Conservation (phyloP, 1,140 invertebrate genomes). For the Homarus americanus region DNA sequence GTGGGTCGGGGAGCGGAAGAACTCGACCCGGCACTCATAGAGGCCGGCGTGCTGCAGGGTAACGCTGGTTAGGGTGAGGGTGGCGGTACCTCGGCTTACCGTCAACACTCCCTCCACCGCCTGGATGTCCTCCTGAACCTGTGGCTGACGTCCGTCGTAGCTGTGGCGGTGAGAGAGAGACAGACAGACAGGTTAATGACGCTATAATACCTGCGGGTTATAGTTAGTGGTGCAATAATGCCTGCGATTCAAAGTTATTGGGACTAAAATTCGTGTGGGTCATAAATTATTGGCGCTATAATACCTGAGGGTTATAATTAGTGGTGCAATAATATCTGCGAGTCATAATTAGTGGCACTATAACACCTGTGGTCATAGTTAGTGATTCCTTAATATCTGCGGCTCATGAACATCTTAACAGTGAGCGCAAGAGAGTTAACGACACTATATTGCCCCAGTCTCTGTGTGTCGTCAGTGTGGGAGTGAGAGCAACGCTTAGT, state of each 20-base stretch:
- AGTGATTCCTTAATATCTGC: too few species aligned
- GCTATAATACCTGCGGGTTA: too few species aligned
- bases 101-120: slow-evolving; percentile 21
- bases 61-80: slow-evolving; percentile 13
- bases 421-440: too few species aligned
- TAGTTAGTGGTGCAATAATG: not conserved
- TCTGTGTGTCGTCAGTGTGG: too few species aligned
- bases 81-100: not conserved
- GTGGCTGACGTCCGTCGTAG: slow-evolving; percentile 44
- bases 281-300: not conserved
- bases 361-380: too few species aligned
- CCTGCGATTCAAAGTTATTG: not conserved
- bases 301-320: not conserved
- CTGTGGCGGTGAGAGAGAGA: not conserved
- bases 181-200: not conserved
- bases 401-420: too few species aligned
- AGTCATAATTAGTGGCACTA: not conserved
- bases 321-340: not conserved
- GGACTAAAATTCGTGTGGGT: not conserved
- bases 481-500: too few species aligned
- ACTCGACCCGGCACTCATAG: slow-evolving; percentile 52
- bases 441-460: too few species aligned
- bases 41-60: slow-evolving; percentile 19
- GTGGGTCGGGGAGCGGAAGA: slow-evolving; percentile 44
- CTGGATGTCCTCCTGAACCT: slow-evolving; percentile 21